Conservation (phyloP, 1,140 invertebrate species). For the Brachionus plicatilis region DNA sequence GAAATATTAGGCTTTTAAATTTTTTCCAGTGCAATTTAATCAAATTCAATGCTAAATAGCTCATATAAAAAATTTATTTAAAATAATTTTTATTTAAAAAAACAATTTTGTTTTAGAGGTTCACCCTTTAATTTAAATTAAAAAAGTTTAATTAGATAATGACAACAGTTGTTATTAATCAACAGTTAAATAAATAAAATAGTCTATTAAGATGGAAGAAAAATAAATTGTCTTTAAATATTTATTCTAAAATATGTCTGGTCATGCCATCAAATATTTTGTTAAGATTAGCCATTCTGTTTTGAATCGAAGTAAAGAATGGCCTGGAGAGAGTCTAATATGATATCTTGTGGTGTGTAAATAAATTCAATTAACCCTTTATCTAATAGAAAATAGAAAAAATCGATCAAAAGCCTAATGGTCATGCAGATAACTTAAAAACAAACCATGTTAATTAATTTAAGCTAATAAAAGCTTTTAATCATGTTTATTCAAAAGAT, state of each 20-base stretch:
- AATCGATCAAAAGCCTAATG: not conserved
- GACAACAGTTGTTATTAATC: too few species aligned
- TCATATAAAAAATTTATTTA: too few species aligned
- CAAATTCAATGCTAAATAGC: too few species aligned
- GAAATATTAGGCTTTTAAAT: too few species aligned
- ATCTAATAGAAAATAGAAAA: not conserved
- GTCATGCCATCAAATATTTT: not conserved
- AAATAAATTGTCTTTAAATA: not conserved
- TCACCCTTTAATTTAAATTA: too few species aligned
- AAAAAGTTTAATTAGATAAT: too few species aligned
- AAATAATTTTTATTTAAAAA: too few species aligned
- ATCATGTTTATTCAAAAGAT: not conserved
- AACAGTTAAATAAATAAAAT: not conserved
- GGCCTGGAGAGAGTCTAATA: not conserved
- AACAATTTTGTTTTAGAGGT: too few species aligned
- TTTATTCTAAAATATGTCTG: not conserved
- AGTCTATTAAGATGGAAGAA: not conserved
- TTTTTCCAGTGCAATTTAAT: too few species aligned
- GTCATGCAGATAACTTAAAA: not conserved
- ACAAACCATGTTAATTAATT: not conserved
- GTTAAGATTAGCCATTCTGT: not conserved
- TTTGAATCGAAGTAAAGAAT: not conserved
- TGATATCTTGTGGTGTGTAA: not conserved
- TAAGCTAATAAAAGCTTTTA: not conserved
- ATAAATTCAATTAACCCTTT: not conserved